Evolutionary conservation across 1,140 invertebrate species (phyloP), one percentile per base, ranked within the genome.

Genomic region (Hycleus cichorii): DNA sequence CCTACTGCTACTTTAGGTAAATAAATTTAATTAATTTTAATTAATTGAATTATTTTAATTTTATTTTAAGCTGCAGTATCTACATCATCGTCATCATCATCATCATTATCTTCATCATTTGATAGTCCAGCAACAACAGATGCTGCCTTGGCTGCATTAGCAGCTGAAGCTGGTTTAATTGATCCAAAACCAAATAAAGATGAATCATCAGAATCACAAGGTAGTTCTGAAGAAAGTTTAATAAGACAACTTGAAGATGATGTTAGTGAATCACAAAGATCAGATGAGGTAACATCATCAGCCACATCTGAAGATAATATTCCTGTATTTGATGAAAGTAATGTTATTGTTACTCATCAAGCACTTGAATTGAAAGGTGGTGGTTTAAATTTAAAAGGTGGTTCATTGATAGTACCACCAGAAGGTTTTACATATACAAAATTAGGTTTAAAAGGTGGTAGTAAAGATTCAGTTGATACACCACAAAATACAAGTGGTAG

Each of bases 71-170:
- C 25, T 4, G n/a, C 51, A 79, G 69, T 32, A 32, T 32, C 32
- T 32, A 5, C 80, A 39, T 77, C 78, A 10, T 78, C 18, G 18
- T 18, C 18, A 18, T 18, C 18, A 18, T 18, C 18, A 18, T 18
- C 78, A 2, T 79, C 77, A 2, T 72, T 71, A 18, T 18, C 18
- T 18, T 18, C 78, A 2, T 79, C 77, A 2, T 72, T 71, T 49
- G 83, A 84, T 63, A 80, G 80, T 9, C 81, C 82, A 12, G 82
- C 81, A 3, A 83, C 83, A 4, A 83, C 81, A 3, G 83, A 85
- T 64, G 82, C 82, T 3, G 83, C 83, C 2, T 65, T 85, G 7
- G 83, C 84, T 10, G 82, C 83, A 2, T 69, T 85, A 6, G 83
- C 83, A 27, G 83, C 82, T 6, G 83, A 86, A 67, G 82, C 83